These are phyloP conservation scores for Sebastes oblongus DNA, from an alignment of 2,797 vertebrate genomes.

Conservation along the genomic window DNA sequence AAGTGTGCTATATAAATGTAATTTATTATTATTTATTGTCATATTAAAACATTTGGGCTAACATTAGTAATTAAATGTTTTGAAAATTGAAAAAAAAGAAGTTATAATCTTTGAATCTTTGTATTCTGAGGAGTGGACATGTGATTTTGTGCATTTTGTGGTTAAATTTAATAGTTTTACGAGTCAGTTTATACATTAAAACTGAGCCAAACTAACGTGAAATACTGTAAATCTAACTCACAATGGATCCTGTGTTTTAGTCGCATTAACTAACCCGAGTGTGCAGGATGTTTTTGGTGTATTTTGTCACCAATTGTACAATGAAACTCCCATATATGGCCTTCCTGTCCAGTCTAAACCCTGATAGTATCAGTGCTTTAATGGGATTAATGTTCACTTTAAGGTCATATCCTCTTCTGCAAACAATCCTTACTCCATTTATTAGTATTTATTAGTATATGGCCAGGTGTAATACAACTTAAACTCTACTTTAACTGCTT, in stretches of 20 bases:
- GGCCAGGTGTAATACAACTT: not conserved
- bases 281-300: not conserved
- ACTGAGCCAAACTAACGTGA: not conserved
- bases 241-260: not conserved
- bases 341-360: not conserved
- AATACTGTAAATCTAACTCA: not conserved
- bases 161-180: not conserved
- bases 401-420: not conserved
- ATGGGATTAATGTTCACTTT: constrained; percentile 3
- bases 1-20: too few species aligned
- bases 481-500: not conserved
- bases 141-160: not conserved
- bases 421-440: not conserved
- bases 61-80: not conserved
- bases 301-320: not conserved
- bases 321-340: not conserved
- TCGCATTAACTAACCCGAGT: not conserved
- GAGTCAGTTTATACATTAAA: not conserved
- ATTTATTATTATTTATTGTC: too few species aligned
- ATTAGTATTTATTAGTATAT: not conserved
- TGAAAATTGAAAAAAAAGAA: not conserved
- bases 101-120: not conserved
- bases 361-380: not conserved
- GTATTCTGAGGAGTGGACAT: not conserved
- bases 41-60: not conserved